These are phyloP conservation scores for Piprites chloris DNA, from an alignment of 2,113 vertebrate species.

Conservation along the genomic window DNA sequence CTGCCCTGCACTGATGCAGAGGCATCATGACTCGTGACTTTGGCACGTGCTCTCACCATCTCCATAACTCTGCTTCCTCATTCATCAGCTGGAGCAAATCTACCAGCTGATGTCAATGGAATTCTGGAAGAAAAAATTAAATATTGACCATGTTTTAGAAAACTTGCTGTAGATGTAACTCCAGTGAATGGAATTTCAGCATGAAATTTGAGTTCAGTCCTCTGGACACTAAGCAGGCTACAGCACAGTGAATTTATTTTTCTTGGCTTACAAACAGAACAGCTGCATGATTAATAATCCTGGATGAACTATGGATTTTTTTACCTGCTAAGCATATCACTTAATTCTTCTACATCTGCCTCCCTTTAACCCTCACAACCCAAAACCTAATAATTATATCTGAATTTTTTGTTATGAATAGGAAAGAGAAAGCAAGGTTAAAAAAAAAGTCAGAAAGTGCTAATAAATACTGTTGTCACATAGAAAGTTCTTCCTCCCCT, in stretches of 20 bases:
- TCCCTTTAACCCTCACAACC: neutral
- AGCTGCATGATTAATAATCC: neutral
- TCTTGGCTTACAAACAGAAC: neutral
- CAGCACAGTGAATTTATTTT: neutral
- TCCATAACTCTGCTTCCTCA: neutral
- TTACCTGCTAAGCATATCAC: neutral
- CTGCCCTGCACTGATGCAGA: neutral
- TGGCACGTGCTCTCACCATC: neutral
- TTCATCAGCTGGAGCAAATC: neutral
- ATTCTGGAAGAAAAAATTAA: neutral
- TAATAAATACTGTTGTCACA: neutral
- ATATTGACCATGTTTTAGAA: neutral
- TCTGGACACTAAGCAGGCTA: neutral
- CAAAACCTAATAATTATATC: neutral
- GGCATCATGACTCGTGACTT: accelerated
- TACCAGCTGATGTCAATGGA: neutral
- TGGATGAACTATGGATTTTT: neutral
- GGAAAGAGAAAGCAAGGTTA: neutral
- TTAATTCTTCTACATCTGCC: neutral
- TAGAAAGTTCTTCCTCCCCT: neutral
- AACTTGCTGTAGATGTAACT: neutral
- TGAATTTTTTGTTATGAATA: neutral
- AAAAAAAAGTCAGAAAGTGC: neutral
- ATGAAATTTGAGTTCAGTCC: neutral
- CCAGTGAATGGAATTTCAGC: neutral